Base-by-base conservation (phyloP, 2,113 vertebrate species). In the Triplophysa siluroides region DNA sequence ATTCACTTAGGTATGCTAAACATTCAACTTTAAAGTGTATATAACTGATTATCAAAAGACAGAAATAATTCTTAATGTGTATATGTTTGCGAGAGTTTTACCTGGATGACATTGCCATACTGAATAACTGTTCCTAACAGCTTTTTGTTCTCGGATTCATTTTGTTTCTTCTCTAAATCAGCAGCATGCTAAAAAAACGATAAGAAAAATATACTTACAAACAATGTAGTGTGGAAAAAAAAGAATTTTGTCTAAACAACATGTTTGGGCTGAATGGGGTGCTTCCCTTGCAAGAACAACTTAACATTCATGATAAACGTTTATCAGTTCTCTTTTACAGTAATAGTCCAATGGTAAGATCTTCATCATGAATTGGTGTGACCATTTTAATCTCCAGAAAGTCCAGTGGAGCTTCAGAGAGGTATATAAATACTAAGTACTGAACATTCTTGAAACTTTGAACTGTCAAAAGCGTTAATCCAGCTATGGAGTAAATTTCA, bases 131-230 rank as follows among this genome's bases (percentile, higher is more conserved):
- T 96, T 78, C 98, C 98, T 68, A 99, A 92, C 50, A 99, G 88
- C 80, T 99, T 99, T 83, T 95, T 94, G 91, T 97, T 99, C 66
- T 99, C 98, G 0, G 98, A 98, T 84, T 99, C 98, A 0, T 99
- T 99, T 83, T 99, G 98, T 77, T 99, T 99, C 92, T 99, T 99
- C 67, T 99, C 98, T 92, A 99, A 69, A 90, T 99, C 98, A 1
- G 98, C 96, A 0, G 98, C 98, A 76, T 98, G 96, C 98, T 99
- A 89, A 87, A 84, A 81, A 19, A 83, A 41, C 29, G 3, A 29
- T 29, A 29, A 29, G 81, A 12, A 38, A 52, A 60, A 11, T 23
- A 66, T 29, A 50, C 9, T 21, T 47, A 8, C 11, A 41, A 4
- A 10, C 2, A 14, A 79, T n/a, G 47, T 18, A 60, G 12, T 24